Evolutionary conservation across 92 coral and sea anemone genomes (phyloP), one percentile per base, ranked within the genome.

Genomic region (Porites lobata): DNA sequence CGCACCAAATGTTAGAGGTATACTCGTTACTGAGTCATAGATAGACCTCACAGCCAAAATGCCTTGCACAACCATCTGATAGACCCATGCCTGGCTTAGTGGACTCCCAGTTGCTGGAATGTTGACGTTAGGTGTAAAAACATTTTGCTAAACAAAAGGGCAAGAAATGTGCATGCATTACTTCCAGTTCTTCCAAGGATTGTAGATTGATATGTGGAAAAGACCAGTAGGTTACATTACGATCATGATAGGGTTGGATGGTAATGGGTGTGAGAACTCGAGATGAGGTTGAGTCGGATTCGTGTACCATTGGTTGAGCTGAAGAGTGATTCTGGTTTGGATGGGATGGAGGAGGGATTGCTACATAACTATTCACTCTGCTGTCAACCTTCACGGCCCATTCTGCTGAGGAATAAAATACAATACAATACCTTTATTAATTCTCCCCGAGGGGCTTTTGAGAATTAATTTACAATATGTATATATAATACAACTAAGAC

Each of bases 111-210:
- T 43, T 9, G 38, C n/a, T 29, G 63, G 62, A 19, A 38, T 64
- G 20, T 63, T 59, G 10, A 63, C 72, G 61, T 63, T 63, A 0
- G 72, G 8, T 63, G 72, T 20, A 65, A 63, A 78, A 38, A 47
- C 72, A 78, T 15, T 64, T 65, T 64, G 72, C 83, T 63, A 63
- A 78, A 63, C 15, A 73, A 71, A 38, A 87, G 86, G 2, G 86
- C 68, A 72, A 80, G 80, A 19, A 87, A 62, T 14, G 91, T 65
- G 47, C 87, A 74, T 2, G 83, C 87, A 26, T 77, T 73, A 32
- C 87, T 87, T 15, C 87, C 82, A 17, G 76, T 70, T 81, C 86
- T 72, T 14, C 91, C 91, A 63, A 80, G 70, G 13, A 88, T 81
- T 50, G 87, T 88, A 20, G 91, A 88, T 50, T 88, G 91, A 12